Conservation (phyloP, 2,888 invertebrate species). For the Agelastica alni region DNA sequence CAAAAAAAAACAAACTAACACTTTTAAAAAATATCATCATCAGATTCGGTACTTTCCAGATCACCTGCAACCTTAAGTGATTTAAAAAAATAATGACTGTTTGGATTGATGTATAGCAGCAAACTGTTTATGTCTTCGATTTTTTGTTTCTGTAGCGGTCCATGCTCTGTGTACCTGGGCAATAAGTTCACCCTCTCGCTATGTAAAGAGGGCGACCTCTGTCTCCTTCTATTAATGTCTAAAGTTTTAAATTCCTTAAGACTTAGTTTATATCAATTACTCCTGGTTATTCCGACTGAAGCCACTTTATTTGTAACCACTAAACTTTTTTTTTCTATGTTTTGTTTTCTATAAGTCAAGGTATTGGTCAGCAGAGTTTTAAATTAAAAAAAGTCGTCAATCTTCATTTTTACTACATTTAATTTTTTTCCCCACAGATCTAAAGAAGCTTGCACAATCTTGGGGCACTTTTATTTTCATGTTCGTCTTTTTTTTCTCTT, state of each 20-base stretch:
- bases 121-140: background rate
- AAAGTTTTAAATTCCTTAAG: background rate
- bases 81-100: background rate
- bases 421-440: too few species aligned
- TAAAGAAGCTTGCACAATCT: constrained; percentile 12
- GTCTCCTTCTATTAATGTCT: background rate
- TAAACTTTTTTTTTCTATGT: background rate
- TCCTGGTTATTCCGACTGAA: background rate
- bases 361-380: too few species aligned
- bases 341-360: background rate
- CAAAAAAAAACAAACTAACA: too few species aligned
- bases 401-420: too few species aligned
- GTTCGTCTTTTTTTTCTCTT: constrained; percentile 7
- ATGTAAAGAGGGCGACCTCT: background rate
- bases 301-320: background rate
- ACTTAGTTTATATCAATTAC: background rate
- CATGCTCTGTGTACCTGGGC: background rate
- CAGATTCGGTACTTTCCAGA: too few species aligned
- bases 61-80: too few species aligned
- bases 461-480: constrained; percentile 5
- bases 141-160: background rate
- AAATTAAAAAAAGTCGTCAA: too few species aligned
- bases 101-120: background rate
- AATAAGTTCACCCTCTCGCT: background rate
- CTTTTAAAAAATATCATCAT: too few species aligned